Evolutionary conservation across 2,113 vertebrate genomes (phyloP), one percentile per base, ranked within the genome.

Genomic region (Rhinolophus sinicus): DNA sequence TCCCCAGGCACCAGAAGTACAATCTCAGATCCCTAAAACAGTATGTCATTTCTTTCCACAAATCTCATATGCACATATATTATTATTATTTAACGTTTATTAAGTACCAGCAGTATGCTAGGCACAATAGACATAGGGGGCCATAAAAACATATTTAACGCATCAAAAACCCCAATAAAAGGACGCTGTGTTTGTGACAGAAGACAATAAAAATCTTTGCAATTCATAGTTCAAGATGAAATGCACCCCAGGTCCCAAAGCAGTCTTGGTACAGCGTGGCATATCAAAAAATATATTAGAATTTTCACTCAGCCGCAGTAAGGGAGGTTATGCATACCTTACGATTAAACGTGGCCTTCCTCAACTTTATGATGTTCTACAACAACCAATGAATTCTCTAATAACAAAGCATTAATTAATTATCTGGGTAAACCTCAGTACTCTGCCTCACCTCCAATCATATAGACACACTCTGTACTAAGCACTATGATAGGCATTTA

Each of bases 71-170:
- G 98, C 90, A 98, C 97, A 97, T 97, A 98, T 88, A 97, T 97
- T 97, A 97, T 97, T 97, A 97, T 98, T 97, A 98, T 97, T 97
- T 97, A 98, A 96, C 93, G 72, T 95, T 97, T 97, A 97, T 97
- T 98, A 97, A 98, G 97, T 94, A 97, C 97, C 95, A 97, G 90
- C 84, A 78, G 64, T 54, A 83, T 81, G 88, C 95, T 97, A 96
- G 90, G 95, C 70, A 8, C 14, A 87, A 67, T 40, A 77, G 96
- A 94, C 94, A 95, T 28, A 94, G 75, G 78, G 81, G 84, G 77
- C 75, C 91, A 92, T 90, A 95, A 97, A 97, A 96, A 95, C 90
- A 93, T 97, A 92, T 93, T 98, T 92, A 97, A 95, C 67, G 30
- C 5, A 84, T 85, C 91, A 92, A 98, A 98, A 98, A 96, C 15